Evolutionary conservation across 2,888 invertebrate genomes (phyloP).

Genomic region (Brenthis daphne): DNA sequence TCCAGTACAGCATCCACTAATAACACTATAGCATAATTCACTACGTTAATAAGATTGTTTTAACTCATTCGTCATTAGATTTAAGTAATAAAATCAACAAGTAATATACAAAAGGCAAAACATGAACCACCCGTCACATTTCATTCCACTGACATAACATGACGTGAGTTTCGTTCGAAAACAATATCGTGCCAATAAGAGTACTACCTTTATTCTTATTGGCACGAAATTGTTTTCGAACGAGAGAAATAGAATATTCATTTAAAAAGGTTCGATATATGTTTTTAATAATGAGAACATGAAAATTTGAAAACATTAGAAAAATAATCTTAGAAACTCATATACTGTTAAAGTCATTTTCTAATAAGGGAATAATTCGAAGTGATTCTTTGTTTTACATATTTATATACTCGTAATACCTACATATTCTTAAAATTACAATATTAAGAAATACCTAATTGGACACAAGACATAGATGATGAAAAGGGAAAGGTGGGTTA

Average conservation of each 20-base stretch:
- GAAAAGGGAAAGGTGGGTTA: too few relatives aligned
- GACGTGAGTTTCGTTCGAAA: slow-evolving; percentile 46
- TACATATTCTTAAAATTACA: too few relatives aligned
- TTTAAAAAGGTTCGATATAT: too few relatives aligned
- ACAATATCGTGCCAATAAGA: not conserved
- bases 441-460: too few relatives aligned
- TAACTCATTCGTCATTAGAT: slow-evolving; percentile 60
- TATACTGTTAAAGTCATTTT: too few relatives aligned
- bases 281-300: too few relatives aligned
- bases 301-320: too few relatives aligned
- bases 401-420: too few relatives aligned
- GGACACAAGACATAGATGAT: too few relatives aligned
- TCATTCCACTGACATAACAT: slow-evolving; percentile 53
- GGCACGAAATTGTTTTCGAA: not conserved
- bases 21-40: slow-evolving; percentile 63
- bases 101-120: slow-evolving; percentile 71
- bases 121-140: slow-evolving; percentile 72
- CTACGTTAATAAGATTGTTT: slow-evolving; percentile 48
- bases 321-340: too few relatives aligned
- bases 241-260: not conserved
- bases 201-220: not conserved
- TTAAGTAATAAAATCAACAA: slow-evolving; percentile 73
- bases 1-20: slow-evolving; percentile 49
- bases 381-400: too few relatives aligned
- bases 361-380: too few relatives aligned